phyloP scores from a whole-genome alignment of 1,140 invertebrate genomes.

The Rhagoletis zephyria region DNA sequence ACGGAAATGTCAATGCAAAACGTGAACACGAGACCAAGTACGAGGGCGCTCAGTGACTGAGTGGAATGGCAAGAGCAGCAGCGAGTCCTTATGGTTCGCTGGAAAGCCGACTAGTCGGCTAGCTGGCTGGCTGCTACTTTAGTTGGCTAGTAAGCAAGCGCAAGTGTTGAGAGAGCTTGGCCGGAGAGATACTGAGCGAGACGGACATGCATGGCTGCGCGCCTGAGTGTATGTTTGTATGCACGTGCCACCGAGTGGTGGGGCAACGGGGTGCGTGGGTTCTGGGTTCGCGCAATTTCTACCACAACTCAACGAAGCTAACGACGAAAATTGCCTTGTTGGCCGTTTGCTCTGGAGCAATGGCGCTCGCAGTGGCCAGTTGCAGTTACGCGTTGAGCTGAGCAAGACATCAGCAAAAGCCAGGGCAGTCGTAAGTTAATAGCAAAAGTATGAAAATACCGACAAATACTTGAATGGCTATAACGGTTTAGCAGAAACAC shows the following conservation, averaged over 20 bases:
- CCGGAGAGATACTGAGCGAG: background rate
- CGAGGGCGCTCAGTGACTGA: conserved; percentile 30
- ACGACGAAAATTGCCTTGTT: background rate
- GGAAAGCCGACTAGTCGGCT: too few relatives aligned
- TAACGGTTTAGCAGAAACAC: conserved; percentile 30
- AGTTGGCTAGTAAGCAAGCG: background rate
- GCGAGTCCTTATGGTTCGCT: background rate
- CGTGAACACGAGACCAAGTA: conserved; percentile 21
- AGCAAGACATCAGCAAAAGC: conserved; percentile 38
- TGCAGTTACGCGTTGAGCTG: conserved; percentile 49
- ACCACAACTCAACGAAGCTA: background rate
- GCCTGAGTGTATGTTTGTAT: background rate
- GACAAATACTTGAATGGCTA: conserved; percentile 21
- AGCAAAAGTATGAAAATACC: background rate
- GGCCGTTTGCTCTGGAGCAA: conserved; percentile 2
- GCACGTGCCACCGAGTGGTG: background rate
- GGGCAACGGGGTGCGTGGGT: background rate
- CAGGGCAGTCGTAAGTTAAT: background rate
- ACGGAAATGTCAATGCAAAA: conserved; percentile 49
- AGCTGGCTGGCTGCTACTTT: too few relatives aligned
- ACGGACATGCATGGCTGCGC: background rate
- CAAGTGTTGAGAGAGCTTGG: background rate
- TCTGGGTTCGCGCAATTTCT: background rate
- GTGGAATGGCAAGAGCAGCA: background rate
- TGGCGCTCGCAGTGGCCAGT: conserved; percentile 30